phyloP scores from a whole-genome alignment of 2,797 vertebrate genomes.

The Hydrocynus forskahlii region DNA sequence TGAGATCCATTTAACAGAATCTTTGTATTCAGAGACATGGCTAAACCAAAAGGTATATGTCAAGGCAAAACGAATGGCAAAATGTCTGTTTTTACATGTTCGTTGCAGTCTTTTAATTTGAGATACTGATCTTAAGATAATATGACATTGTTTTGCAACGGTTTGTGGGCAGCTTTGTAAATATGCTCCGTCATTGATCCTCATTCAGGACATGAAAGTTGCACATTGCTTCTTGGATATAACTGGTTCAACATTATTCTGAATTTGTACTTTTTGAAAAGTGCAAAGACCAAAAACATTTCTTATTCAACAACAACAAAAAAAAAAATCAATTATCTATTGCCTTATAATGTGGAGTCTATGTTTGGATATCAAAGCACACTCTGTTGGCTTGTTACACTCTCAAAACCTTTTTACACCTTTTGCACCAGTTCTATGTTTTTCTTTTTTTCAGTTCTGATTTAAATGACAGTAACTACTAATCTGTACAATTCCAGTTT shows the following conservation, averaged over 20 bases:
- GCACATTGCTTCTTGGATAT: constrained; percentile 78
- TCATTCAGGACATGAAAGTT: constrained; percentile 76
- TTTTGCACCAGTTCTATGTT: constrained; percentile 36
- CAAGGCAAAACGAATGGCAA: constrained; percentile 68
- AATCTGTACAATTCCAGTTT: constrained; percentile 46
- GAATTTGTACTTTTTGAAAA: constrained; percentile 63
- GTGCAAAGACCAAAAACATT: constrained; percentile 81
- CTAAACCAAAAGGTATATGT: constrained; percentile 72
- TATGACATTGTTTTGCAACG: constrained; percentile 55
- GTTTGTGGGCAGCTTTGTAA: constrained; percentile 78
- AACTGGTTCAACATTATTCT: constrained; percentile 50
- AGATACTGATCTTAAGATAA: constrained; percentile 59
- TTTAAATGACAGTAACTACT: constrained; percentile 45
- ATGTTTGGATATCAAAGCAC: constrained; percentile 82
- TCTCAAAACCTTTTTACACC: constrained; percentile 69
- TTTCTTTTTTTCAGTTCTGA: constrained; percentile 37
- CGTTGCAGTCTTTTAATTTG: constrained; percentile 56
- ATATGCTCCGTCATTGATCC: constrained; percentile 76
- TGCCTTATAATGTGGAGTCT: constrained; percentile 82
- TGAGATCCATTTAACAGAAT: constrained; percentile 72
- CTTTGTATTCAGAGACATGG: constrained; percentile 76
- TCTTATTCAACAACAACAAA: constrained; percentile 73
- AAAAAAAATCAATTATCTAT: constrained; percentile 66
- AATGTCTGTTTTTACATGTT: constrained; percentile 68
- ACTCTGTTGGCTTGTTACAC: constrained; percentile 76